phyloP scores from a whole-genome alignment of 2,797 vertebrate species.

The Sorex maritimensis region DNA sequence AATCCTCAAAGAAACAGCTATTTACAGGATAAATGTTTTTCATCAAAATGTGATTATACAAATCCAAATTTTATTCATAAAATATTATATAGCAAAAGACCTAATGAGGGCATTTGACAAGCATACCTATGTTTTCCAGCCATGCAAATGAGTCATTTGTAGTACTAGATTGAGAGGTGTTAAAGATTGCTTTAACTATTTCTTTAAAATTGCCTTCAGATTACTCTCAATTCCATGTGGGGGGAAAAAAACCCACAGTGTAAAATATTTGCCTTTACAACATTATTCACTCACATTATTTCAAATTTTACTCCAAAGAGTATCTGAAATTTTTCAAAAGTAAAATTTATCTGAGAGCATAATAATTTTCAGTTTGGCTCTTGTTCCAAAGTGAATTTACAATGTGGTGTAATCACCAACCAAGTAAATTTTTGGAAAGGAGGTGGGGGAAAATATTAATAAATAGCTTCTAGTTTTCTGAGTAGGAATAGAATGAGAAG shows the following conservation, averaged over 20 bases:
- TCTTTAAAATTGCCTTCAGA: neutral
- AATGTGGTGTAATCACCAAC: neutral
- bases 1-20: slow-evolving; percentile 7
- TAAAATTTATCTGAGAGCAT: slow-evolving; percentile 33
- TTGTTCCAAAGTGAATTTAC: neutral
- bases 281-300: neutral
- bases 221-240: neutral
- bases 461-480: neutral
- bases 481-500: too few relatives aligned
- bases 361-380: neutral
- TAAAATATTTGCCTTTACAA: slow-evolving; percentile 17
- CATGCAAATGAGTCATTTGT: neutral
- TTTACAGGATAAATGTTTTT: slow-evolving; percentile 29
- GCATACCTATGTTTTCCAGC: neutral
- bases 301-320: neutral
- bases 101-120: neutral
- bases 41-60: neutral
- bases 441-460: neutral
- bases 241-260: neutral
- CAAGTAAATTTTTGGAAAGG: neutral
- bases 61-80: slow-evolving; percentile 24
- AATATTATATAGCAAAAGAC: neutral
- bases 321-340: slow-evolving; percentile 31
- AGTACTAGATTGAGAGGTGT: neutral
- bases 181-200: neutral